These are phyloP conservation scores for Hyperopisus bebe DNA, from an alignment of 2,113 vertebrate genomes.

Conservation along the genomic window DNA sequence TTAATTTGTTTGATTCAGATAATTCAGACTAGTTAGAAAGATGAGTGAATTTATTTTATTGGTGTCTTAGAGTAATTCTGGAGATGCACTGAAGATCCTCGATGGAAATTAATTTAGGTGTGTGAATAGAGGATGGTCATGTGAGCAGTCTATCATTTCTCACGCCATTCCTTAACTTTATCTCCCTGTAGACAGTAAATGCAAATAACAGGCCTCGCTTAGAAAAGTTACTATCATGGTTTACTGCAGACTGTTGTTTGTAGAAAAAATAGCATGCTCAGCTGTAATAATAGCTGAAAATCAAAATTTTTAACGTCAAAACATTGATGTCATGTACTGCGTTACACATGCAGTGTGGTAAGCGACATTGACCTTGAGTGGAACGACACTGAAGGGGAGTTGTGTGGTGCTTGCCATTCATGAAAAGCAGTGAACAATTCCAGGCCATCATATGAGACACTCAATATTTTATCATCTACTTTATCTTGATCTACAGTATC, in stretches of 20 bases:
- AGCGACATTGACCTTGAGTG: not conserved
- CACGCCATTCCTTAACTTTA: not conserved
- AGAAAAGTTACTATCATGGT: not conserved
- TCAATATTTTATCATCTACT: not conserved
- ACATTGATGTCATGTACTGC: not conserved
- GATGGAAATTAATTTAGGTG: not conserved
- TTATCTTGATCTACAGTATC: not conserved
- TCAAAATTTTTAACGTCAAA: not conserved
- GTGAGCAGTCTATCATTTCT: not conserved
- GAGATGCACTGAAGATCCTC: not conserved
- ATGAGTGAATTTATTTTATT: not conserved
- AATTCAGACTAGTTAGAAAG: not conserved
- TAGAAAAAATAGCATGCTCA: not conserved
- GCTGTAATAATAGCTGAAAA: not conserved
- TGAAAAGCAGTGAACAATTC: not conserved
- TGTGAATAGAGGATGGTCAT: not conserved
- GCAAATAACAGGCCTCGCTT: not conserved
- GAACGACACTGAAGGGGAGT: not conserved
- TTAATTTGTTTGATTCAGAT: not conserved
- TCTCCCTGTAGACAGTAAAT: not conserved
- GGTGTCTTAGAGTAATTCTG: not conserved
- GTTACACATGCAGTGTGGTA: not conserved
- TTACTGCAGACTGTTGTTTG: not conserved
- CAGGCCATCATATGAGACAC: not conserved
- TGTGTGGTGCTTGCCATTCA: not conserved